Evolutionary conservation across 2,888 invertebrate genomes (phyloP).

Genomic region (Holacanthella duospinosa): DNA sequence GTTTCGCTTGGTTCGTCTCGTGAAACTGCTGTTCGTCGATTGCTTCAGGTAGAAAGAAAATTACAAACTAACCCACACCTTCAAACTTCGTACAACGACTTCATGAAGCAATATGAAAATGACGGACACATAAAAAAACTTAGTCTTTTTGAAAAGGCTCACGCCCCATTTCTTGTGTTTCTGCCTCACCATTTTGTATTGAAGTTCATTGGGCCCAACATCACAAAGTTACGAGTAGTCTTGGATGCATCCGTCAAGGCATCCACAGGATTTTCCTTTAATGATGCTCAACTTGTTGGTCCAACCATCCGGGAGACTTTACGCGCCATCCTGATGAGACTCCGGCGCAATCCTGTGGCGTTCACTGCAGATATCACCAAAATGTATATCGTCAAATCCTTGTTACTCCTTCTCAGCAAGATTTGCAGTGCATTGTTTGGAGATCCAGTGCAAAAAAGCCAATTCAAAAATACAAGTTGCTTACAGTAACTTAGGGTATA

Average conservation of each 20-base stretch:
- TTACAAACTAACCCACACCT: slow-evolving; percentile 16
- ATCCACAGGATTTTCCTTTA: slow-evolving; percentile 33
- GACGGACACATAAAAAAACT: slow-evolving; percentile 30
- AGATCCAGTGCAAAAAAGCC: slow-evolving; percentile 17
- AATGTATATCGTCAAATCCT: slow-evolving; percentile 39
- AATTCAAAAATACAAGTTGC: slow-evolving; percentile 23
- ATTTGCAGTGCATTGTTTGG: slow-evolving; percentile 38
- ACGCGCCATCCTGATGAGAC: slow-evolving; percentile 35
- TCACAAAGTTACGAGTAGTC: slow-evolving; percentile 39
- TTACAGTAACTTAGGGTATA: slow-evolving; percentile 34
- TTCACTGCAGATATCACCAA: slow-evolving; percentile 38
- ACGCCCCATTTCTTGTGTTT: slow-evolving; percentile 18
- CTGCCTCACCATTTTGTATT: slow-evolving; percentile 39
- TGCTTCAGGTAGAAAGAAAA: slow-evolving; percentile 27
- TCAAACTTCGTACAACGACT: slow-evolving; percentile 22
- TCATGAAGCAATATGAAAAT: slow-evolving; percentile 32
- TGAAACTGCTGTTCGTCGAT: slow-evolving; percentile 23
- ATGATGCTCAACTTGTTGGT: slow-evolving; percentile 37
- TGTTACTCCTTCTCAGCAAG: slow-evolving; percentile 28
- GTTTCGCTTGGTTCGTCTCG: slow-evolving; percentile 27
- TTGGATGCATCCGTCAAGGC: slow-evolving; percentile 39
- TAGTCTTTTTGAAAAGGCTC: slow-evolving; percentile 6
- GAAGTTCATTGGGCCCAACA: slow-evolving; percentile 30
- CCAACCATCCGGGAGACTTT: slow-evolving; percentile 38
- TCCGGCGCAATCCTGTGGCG: slow-evolving; percentile 35